These are phyloP conservation scores for Enchytraeus crypticus DNA, from an alignment of 2,888 invertebrate genomes.

Conservation along the genomic window DNA sequence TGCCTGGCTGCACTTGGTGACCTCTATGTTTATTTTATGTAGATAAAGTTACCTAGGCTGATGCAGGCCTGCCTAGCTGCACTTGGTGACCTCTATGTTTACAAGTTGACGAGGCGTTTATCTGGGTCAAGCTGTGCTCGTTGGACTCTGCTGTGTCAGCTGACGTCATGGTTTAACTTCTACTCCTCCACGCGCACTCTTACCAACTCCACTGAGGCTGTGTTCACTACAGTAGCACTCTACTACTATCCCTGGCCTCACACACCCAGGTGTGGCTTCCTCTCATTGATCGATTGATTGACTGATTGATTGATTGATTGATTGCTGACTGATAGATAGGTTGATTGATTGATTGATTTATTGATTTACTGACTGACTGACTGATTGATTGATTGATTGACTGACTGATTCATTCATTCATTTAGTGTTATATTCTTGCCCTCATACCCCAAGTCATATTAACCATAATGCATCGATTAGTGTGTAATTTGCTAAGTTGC, in stretches of 20 bases:
- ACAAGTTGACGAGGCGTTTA: constrained; percentile 40
- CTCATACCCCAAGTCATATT: too few relatives aligned
- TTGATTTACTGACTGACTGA: too few relatives aligned
- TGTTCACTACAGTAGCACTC: constrained; percentile 69
- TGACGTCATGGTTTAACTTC: constrained; percentile 82
- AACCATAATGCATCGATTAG: neutral
- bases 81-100: constrained; percentile 67
- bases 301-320: too few relatives aligned
- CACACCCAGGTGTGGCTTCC: constrained; percentile 25
- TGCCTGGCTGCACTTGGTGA: too few relatives aligned
- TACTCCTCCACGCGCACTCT: constrained; percentile 80
- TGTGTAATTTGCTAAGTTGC: neutral
- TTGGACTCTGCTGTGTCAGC: constrained; percentile 66
- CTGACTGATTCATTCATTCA: too few relatives aligned
- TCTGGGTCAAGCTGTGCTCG: constrained; percentile 12
- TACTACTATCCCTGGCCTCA: constrained; percentile 55
- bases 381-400: too few relatives aligned
- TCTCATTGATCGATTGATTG: too few relatives aligned
- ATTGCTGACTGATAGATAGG: too few relatives aligned
- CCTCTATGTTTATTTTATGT: constrained; percentile 42
- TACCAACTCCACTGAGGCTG: constrained; percentile 76
- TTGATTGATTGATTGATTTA: too few relatives aligned
- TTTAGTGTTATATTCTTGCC: too few relatives aligned
- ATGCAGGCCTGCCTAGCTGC: constrained; percentile 70
- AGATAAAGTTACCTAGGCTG: constrained; percentile 68